Conservation (phyloP, 2,113 vertebrate species). For the Elephantulus edwardii region DNA sequence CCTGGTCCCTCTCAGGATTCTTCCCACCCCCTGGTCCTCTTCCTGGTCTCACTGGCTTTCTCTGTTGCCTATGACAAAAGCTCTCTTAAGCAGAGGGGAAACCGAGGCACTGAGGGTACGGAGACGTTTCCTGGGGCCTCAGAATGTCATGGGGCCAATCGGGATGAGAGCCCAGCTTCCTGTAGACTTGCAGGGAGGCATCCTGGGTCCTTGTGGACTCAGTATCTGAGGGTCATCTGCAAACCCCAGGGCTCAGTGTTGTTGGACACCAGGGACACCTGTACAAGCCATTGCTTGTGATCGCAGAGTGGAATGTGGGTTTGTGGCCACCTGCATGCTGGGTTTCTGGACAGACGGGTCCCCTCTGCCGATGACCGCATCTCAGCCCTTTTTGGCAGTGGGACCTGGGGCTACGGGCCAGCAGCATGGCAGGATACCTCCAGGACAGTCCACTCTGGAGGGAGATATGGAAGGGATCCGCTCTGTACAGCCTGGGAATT, state of each 20-base stretch:
- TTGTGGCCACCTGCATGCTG: background rate
- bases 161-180: background rate
- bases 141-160: background rate
- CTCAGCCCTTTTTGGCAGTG: too few relatives aligned
- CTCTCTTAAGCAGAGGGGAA: background rate
- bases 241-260: too few relatives aligned
- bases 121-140: background rate
- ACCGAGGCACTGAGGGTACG: background rate
- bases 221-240: too few relatives aligned
- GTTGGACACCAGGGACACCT: background rate
- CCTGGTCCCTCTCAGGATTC: background rate
- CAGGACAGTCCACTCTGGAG: background rate
- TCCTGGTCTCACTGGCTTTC: background rate
- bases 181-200: background rate
- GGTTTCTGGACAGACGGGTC: too few relatives aligned
- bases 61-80: fast-evolving
- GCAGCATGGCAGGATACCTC: background rate
- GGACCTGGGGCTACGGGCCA: background rate
- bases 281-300: background rate
- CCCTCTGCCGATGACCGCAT: background rate
- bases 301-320: background rate
- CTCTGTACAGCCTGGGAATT: background rate
- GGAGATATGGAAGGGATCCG: background rate
- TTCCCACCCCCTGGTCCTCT: background rate
- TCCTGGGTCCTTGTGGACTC: background rate